phyloP scores from a whole-genome alignment of 2,797 vertebrate species.

The Chaunax sp. region DNA sequence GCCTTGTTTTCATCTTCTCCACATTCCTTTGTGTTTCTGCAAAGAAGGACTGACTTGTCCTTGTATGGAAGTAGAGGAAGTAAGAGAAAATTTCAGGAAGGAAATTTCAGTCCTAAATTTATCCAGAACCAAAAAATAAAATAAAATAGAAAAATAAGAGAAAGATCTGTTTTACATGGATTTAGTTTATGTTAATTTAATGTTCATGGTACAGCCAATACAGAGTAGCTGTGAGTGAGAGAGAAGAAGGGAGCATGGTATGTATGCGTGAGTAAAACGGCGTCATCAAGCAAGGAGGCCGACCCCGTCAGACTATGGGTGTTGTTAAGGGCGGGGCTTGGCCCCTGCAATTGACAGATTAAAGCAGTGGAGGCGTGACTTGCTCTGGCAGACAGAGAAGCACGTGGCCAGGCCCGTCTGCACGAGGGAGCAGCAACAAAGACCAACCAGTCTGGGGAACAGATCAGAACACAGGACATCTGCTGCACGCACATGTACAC shows the following conservation, averaged over 20 bases:
- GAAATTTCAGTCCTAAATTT: conserved; percentile 15
- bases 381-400: conserved; percentile 66
- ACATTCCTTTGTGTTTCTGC: conserved; percentile 44
- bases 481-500: conserved; percentile 70
- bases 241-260: conserved; percentile 53
- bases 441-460: conserved; percentile 73
- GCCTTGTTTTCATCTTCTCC: conserved; percentile 16
- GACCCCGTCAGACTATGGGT: conserved; percentile 41
- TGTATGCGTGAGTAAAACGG: conserved; percentile 72
- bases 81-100: conserved; percentile 12
- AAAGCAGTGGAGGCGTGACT: conserved; percentile 61
- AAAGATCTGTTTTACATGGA: not conserved
- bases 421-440: conserved; percentile 83
- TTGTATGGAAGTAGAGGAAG: conserved; percentile 36
- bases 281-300: conserved; percentile 62
- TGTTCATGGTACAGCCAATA: conserved; percentile 18
- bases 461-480: conserved; percentile 74
- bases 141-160: not conserved
- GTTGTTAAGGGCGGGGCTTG: conserved; percentile 55
- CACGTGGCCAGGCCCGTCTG: conserved; percentile 79
- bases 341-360: conserved; percentile 75
- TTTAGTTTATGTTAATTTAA: conserved; percentile 9
- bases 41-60: conserved; percentile 5
- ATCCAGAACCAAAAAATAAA: not conserved
- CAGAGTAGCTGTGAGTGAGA: conserved; percentile 36